A percentile compares a stretch with the other conserved stretches of the same genome.
Evolutionary conservation across 2,113 vertebrate genomes (phyloP).

Genomic region (Syngnathoides biaculeatus): DNA sequence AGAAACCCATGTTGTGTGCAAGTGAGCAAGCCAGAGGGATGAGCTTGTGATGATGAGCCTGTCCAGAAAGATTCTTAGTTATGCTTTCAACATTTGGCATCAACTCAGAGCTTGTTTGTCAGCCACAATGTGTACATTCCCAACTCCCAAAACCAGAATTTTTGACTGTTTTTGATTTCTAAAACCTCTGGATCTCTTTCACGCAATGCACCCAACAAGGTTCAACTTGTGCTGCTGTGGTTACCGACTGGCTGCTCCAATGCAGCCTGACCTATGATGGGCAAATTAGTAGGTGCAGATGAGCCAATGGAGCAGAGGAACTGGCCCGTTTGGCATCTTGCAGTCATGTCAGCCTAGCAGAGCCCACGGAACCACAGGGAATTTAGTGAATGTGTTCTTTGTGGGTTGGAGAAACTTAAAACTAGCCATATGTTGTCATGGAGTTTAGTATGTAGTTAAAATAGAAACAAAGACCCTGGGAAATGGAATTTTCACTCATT

Average conservation of each 20-base stretch:
- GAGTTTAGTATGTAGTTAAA: not conserved
- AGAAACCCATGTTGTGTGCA: constrained; percentile 34
- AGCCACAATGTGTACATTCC: constrained; percentile 23
- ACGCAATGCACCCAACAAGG: constrained; percentile 9
- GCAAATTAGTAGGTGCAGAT: constrained; percentile 67
- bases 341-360: constrained; percentile 35
- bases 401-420: constrained; percentile 31
- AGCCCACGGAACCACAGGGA: constrained; percentile 45
- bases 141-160: constrained; percentile 6
- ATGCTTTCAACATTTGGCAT: constrained; percentile 39
- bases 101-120: constrained; percentile 32
- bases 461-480: constrained; percentile 3
- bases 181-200: constrained; percentile 14
- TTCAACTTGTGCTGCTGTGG: constrained; percentile 52
- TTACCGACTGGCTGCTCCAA: constrained; percentile 34
- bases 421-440: constrained; percentile 39
- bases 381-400: constrained; percentile 32
- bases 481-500: constrained; percentile 3
- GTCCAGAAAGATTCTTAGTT: constrained; percentile 27
- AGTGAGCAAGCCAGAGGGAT: constrained; percentile 27
- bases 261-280: constrained; percentile 36
- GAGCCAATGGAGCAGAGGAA: constrained; percentile 31
- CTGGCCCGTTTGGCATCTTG: constrained; percentile 32
- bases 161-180: constrained; percentile 7
- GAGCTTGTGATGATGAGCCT: constrained; percentile 50